Conservation (phyloP, 2,888 invertebrate species). For the Zaprionus obscuricornis region DNA sequence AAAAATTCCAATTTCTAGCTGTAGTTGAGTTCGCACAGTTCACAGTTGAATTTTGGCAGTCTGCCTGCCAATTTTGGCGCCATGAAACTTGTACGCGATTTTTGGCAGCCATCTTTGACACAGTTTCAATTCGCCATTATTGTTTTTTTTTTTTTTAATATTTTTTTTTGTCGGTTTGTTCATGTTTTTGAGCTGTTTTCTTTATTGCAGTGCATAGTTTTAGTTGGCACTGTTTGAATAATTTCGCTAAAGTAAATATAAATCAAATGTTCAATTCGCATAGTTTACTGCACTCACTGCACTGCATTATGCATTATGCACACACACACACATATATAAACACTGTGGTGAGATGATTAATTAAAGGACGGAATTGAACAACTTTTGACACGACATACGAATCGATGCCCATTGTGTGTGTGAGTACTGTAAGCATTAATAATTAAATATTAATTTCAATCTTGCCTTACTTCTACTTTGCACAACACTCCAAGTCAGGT, state of each 20-base stretch:
- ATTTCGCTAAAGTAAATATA: slow-evolving; percentile 60
- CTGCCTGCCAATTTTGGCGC: slow-evolving; percentile 50
- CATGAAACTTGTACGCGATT: slow-evolving; percentile 43
- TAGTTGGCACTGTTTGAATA: slow-evolving; percentile 46
- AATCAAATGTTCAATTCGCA: too few species aligned
- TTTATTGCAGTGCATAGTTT: too few species aligned
- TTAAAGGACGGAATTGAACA: slow-evolving; percentile 15
- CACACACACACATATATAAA: slow-evolving; percentile 13
- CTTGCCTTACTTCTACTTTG: slow-evolving; percentile 17
- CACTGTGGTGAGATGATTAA: slow-evolving; percentile 33
- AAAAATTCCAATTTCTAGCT: too few species aligned
- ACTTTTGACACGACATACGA: too few species aligned
- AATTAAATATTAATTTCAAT: slow-evolving; percentile 40
- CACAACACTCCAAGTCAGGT: slow-evolving; percentile 7
- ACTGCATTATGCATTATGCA: slow-evolving; percentile 20
- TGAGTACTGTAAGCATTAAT: slow-evolving; percentile 19
- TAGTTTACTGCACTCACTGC: neutral
- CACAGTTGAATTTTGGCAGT: too few species aligned
- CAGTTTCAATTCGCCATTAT: slow-evolving; percentile 55
- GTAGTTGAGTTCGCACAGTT: slow-evolving; percentile 4
- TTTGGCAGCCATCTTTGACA: slow-evolving; percentile 50
- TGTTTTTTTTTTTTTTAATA: slow-evolving; percentile 2
- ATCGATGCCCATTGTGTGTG: slow-evolving; percentile 9
- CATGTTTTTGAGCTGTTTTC: neutral
- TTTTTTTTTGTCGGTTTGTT: neutral